Conservation (phyloP, 2,113 vertebrate species). For the Hypomesus transpacificus region DNA sequence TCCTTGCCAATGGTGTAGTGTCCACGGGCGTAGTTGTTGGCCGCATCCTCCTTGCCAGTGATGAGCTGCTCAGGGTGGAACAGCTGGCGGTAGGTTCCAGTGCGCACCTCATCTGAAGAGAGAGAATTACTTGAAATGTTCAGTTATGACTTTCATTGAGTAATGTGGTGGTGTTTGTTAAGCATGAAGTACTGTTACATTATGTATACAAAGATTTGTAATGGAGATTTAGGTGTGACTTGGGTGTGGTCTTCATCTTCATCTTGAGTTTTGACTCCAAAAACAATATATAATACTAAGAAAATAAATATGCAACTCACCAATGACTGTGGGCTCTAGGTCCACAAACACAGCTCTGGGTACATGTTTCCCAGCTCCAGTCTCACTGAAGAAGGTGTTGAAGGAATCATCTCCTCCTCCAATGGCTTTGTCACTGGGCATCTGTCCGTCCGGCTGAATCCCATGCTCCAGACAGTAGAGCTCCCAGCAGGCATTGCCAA, state of each 20-base stretch:
- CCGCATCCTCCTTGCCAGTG: constrained; percentile 70
- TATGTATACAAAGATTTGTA: too few relatives aligned
- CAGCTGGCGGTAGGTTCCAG: constrained; percentile 69
- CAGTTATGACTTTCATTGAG: too few relatives aligned
- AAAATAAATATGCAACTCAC: constrained; percentile 9
- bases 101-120: constrained; percentile 73
- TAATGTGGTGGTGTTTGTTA: too few relatives aligned
- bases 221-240: too few relatives aligned
- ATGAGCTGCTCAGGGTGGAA: constrained; percentile 64
- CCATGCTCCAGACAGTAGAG: constrained; percentile 70
- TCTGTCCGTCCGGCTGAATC: constrained; percentile 71
- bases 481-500: constrained; percentile 73
- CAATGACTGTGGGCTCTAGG: constrained; percentile 71
- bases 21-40: constrained; percentile 76
- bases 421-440: constrained; percentile 71
- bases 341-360: constrained; percentile 74
- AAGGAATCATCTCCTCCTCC: constrained; percentile 69
- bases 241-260: too few relatives aligned
- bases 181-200: too few relatives aligned
- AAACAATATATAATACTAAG: too few relatives aligned
- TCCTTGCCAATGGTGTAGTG: constrained; percentile 86
- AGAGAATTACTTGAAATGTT: constrained; percentile 24
- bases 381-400: constrained; percentile 73
- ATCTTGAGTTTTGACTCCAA: too few relatives aligned
- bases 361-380: constrained; percentile 71